phyloP scores from a whole-genome alignment of 2,113 vertebrate species.

The Peromyscus polionotus region DNA sequence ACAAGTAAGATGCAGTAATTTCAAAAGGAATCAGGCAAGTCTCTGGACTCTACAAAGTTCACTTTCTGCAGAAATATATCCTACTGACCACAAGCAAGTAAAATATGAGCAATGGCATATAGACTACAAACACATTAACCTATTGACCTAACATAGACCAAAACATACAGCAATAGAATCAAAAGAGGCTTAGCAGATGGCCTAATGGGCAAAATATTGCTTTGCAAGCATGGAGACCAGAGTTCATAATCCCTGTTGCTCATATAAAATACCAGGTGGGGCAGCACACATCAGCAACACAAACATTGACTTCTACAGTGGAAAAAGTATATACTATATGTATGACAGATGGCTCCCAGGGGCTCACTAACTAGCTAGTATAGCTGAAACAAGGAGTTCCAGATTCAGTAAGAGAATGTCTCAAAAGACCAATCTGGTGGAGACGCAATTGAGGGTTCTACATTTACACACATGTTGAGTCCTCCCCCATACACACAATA shows the following conservation, averaged over 20 bases:
- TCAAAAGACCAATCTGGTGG: neutral
- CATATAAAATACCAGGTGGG: neutral
- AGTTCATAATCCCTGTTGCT: neutral
- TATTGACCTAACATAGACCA: neutral
- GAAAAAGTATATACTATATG: neutral
- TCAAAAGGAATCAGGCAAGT: neutral
- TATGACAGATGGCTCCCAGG: neutral
- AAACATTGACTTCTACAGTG: neutral
- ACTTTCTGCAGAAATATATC: conserved; percentile 33
- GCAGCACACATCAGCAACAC: neutral
- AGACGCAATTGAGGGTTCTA: neutral
- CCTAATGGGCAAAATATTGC: neutral
- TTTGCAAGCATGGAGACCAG: neutral
- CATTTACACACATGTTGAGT: neutral
- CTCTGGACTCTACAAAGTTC: conserved; percentile 37
- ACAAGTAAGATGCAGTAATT: neutral
- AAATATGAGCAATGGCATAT: neutral
- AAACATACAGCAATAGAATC: neutral
- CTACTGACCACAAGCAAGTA: neutral
- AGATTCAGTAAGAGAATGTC: neutral
- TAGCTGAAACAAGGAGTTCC: neutral
- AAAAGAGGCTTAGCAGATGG: neutral
- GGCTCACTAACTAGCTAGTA: neutral
- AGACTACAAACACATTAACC: neutral
- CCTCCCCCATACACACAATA: neutral